A percentile compares a stretch with the other conserved stretches of the same genome.
Conservation (phyloP, 53 echinoderm and acorn worm species). For the Echinometra lucunter region DNA sequence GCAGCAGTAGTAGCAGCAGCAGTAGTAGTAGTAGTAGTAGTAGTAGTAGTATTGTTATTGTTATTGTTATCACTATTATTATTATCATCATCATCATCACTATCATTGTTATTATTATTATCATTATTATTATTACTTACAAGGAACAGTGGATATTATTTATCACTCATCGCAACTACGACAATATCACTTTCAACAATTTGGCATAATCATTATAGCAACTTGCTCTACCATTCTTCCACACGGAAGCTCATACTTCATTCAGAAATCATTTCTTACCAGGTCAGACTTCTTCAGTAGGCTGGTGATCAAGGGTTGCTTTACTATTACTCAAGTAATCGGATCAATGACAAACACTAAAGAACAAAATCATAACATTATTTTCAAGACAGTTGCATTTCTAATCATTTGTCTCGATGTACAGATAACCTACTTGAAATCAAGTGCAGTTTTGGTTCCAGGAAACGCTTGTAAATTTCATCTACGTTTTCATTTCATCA, state of each 20-base stretch:
- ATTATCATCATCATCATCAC: too few relatives aligned
- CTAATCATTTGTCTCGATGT: neutral
- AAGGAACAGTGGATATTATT: too few relatives aligned
- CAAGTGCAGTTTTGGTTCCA: neutral
- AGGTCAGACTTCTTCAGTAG: neutral
- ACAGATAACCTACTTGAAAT: neutral
- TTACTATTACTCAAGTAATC: neutral
- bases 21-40: too few relatives aligned
- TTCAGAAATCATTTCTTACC: neutral
- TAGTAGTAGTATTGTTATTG: too few relatives aligned
- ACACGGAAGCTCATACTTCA: neutral
- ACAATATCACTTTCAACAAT: neutral
- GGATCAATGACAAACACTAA: neutral
- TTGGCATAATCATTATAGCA: neutral
- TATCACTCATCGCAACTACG: neutral
- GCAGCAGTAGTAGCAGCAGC: too few relatives aligned
- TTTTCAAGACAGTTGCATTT: neutral
- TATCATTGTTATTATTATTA: too few relatives aligned
- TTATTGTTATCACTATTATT: too few relatives aligned
- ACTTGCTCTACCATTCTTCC: neutral
- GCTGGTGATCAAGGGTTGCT: neutral
- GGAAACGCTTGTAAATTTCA: neutral
- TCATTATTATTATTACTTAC: too few relatives aligned
- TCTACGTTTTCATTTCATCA: neutral
- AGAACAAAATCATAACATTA: too few relatives aligned